Base-by-base conservation (phyloP, 2,888 invertebrate genomes). In the Invenusta paracnida region DNA sequence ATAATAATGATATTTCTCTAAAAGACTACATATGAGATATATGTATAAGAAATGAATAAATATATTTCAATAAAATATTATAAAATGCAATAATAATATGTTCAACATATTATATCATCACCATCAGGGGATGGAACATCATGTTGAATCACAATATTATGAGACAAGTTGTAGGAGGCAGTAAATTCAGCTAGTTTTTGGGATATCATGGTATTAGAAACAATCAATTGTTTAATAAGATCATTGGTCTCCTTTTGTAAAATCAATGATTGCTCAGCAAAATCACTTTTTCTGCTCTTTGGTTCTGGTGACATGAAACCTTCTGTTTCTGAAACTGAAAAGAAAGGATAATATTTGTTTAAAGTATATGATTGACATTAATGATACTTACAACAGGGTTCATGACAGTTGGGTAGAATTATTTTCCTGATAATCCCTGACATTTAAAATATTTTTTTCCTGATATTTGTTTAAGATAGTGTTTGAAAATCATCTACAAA, bases 401-500 rank as follows among this genome's bases (percentile, higher is more conserved):
- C 48, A 48, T 48, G 48, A 48, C 48, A 48, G 48, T 48, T 48
- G 48, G 48, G 48, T 48, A 48, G 48, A 48, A 48, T 48, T 48
- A 48, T 48, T 48, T 48, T 48, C 48, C 48, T 48, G 48, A 48
- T 48, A 48, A 48, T 48, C 48, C 48, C 48, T 48, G 48, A 48
- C 48, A 48, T 48, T 48, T 48, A 48, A 48, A 48, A 48, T 48
- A 48, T 48, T 48, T 48, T 48, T 48, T 48, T 48, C 48, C 48
- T 48, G 48, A 48, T 48, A 48, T 48, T 73, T 73, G 73, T 73
- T 73, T 73, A 73, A 13, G 73, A 23, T 5, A 73, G 73, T 73
- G 73, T 73, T 73, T 73, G 73, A 73, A 73, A 73, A 23, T 73
- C 73, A 73, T 73, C 73, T 73, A 73, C 17, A 73, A 73, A 73